phyloP scores from a whole-genome alignment of 2,888 invertebrate species.

The Serrognathus titanus region DNA sequence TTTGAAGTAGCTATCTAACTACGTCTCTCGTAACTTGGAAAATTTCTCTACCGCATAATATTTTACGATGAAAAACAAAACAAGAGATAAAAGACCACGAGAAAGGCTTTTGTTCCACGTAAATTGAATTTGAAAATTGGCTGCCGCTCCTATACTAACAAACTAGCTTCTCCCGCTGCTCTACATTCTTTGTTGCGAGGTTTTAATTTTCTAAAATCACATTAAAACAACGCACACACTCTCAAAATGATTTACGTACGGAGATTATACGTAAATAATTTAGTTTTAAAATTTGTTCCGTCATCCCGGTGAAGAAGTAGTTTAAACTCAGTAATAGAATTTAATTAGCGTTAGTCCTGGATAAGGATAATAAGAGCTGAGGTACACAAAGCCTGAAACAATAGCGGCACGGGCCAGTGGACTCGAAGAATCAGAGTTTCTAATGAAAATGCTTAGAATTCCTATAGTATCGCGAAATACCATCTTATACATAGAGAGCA shows the following conservation, averaged over 20 bases:
- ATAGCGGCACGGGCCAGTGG: conserved; percentile 34
- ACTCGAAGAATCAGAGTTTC: conserved; percentile 35
- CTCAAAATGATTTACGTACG: too few relatives aligned
- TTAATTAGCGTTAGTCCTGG: conserved; percentile 14
- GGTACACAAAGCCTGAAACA: conserved; percentile 30
- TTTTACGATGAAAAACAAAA: background rate
- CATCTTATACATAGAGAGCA: conserved; percentile 12
- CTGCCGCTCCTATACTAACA: conserved; percentile 9
- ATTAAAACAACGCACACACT: too few relatives aligned
- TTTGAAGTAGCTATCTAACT: too few relatives aligned
- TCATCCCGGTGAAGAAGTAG: background rate
- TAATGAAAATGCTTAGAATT: conserved; percentile 35
- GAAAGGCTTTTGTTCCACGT: conserved; percentile 20
- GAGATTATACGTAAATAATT: too few relatives aligned
- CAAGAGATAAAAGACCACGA: conserved; percentile 9
- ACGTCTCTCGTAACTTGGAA: too few relatives aligned
- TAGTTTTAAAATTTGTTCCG: too few relatives aligned
- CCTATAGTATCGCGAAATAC: conserved; percentile 19
- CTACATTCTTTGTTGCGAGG: too few relatives aligned
- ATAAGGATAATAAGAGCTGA: conserved; percentile 27
- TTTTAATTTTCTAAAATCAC: too few relatives aligned
- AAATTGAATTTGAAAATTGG: conserved; percentile 24
- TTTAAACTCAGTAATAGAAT: conserved; percentile 17
- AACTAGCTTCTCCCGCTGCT: background rate
- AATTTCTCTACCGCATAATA: background rate